These are phyloP conservation scores for Pipistrellus pygmaeus DNA, from an alignment of 2,797 vertebrate species.

Conservation along the genomic window DNA sequence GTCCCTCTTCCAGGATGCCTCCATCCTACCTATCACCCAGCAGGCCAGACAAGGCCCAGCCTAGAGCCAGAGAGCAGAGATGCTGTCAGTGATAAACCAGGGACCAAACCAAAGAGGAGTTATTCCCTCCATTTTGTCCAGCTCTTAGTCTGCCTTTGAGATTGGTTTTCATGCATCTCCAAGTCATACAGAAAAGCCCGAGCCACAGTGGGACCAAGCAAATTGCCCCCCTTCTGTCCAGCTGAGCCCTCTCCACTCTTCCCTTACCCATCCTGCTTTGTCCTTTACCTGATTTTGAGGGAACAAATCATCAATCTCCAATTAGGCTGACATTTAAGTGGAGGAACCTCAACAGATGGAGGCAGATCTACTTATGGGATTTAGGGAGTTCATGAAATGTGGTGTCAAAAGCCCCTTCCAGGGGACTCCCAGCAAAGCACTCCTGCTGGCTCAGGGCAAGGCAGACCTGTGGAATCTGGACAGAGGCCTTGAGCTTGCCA, in stretches of 20 bases:
- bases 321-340: conserved; percentile 29
- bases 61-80: neutral
- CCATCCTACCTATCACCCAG: no score
- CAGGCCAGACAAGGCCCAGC: neutral
- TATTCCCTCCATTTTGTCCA: neutral
- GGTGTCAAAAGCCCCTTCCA: neutral
- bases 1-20: neutral
- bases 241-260: neutral
- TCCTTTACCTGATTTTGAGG: conserved; percentile 52
- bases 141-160: neutral
- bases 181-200: neutral
- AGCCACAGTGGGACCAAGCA: neutral
- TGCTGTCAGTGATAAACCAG: neutral
- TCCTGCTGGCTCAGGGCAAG: neutral
- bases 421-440: neutral
- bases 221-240: neutral
- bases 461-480: neutral
- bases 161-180: neutral
- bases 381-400: neutral
- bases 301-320: conserved; percentile 30
- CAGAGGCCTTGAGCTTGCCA: neutral
- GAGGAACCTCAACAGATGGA: conserved; percentile 38
- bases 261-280: neutral
- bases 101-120: neutral
- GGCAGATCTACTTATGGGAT: conserved; percentile 34